Conservation (phyloP, 2,797 vertebrate species). For the Fringilla coelebs region DNA sequence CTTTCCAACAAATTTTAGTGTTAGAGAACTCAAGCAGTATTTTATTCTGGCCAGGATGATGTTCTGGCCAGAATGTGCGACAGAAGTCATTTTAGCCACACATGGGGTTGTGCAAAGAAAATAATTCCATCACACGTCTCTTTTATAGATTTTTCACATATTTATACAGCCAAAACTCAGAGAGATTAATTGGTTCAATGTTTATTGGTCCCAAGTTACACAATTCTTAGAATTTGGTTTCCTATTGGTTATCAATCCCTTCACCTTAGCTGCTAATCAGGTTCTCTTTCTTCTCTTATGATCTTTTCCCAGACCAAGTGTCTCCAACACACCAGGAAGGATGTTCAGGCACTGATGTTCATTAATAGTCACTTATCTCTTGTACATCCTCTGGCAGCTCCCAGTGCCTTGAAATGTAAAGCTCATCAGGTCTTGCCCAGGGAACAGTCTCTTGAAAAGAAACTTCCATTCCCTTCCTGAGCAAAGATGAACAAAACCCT, state of each 20-base stretch:
- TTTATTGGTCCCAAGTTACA: background rate
- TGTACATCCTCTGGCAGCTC: background rate
- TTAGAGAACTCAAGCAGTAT: background rate
- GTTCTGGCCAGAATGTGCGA: background rate
- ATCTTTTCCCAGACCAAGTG: background rate
- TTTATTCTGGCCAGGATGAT: background rate
- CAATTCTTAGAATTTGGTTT: background rate
- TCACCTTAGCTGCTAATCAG: background rate
- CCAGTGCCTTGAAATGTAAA: background rate
- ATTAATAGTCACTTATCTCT: background rate
- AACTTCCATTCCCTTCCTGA: background rate
- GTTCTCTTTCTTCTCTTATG: background rate
- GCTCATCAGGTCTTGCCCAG: background rate
- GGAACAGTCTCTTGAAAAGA: background rate
- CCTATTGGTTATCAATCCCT: background rate
- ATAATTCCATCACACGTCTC: background rate
- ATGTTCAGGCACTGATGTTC: background rate
- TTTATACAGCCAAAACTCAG: background rate
- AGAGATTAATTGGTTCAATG: background rate
- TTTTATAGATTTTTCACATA: background rate
- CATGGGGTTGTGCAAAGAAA: background rate
- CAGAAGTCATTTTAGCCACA: background rate
- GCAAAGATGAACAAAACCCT: background rate
- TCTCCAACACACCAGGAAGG: background rate
- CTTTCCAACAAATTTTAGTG: background rate